Conservation (phyloP, 2,113 vertebrate species). For the Hiodon tergisus region DNA sequence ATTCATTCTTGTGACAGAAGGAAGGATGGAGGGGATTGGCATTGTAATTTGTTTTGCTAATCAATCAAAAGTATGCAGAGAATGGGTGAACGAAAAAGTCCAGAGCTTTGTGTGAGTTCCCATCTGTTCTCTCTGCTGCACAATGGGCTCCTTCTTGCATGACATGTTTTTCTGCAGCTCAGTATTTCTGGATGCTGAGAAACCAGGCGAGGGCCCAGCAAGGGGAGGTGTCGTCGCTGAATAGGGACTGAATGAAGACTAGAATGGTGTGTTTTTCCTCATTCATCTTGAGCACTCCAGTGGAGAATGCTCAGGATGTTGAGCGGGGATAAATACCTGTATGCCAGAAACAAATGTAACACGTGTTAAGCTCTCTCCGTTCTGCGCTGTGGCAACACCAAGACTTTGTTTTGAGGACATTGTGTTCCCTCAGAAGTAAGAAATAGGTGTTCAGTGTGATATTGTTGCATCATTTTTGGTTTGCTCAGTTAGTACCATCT, state of each 20-base stretch:
- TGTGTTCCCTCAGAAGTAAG: background rate
- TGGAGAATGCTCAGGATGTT: background rate
- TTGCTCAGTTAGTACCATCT: background rate
- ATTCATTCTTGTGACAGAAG: background rate
- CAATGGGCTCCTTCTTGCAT: slow-evolving; percentile 48
- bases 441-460: background rate
- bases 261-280: slow-evolving; percentile 1
- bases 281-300: slow-evolving; percentile 2
- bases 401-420: background rate
- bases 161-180: slow-evolving; percentile 47
- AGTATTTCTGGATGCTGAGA: slow-evolving; percentile 13
- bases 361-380: background rate
- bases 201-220: slow-evolving; percentile 8
- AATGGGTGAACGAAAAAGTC: slow-evolving; percentile 28
- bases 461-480: background rate
- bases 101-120: slow-evolving; percentile 42
- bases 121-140: slow-evolving; percentile 45
- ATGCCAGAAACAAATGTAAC: background rate
- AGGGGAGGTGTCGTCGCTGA: background rate
- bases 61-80: slow-evolving; percentile 21
- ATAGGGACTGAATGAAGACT: background rate
- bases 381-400: background rate
- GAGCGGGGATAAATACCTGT: slow-evolving; percentile 4
- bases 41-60: slow-evolving; percentile 20
- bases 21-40: slow-evolving; percentile 1